Percentiles rank a stretch among this genome's conserved stretches.
These are phyloP conservation scores for Balanococcus diminutus DNA, from an alignment of 2,888 invertebrate genomes.

Conservation along the genomic window DNA sequence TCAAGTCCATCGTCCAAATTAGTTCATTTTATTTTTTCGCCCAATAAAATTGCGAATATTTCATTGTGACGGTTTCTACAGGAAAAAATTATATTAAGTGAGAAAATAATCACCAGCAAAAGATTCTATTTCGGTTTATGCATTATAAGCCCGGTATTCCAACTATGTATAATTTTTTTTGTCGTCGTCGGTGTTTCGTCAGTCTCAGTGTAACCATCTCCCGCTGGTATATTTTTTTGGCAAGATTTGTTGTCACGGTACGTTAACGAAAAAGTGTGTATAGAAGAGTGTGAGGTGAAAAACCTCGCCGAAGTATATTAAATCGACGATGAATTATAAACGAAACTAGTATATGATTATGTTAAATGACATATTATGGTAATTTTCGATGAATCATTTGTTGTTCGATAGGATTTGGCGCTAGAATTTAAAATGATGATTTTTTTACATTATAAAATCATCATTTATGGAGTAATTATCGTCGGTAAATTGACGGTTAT, in stretches of 20 bases:
- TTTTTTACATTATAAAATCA: background rate
- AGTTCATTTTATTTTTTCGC: background rate
- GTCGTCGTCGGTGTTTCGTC: background rate
- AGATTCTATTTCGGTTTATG: background rate
- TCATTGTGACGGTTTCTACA: background rate
- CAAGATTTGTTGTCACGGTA: slow-evolving; percentile 31
- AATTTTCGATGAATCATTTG: background rate
- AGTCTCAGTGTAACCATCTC: slow-evolving; percentile 12
- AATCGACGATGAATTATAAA: slow-evolving; percentile 3
- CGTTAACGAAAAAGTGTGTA: background rate
- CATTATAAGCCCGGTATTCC: background rate
- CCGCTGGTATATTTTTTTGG: slow-evolving; percentile 21
- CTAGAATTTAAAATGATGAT: background rate
- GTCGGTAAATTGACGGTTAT: background rate
- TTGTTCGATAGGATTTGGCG: background rate
- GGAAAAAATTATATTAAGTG: background rate
- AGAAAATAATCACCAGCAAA: background rate
- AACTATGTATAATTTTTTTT: background rate
- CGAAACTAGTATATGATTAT: background rate
- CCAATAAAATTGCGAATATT: background rate
- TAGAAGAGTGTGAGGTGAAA: background rate
- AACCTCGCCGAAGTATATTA: background rate
- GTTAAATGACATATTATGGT: slow-evolving; percentile 2
- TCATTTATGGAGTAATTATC: background rate
- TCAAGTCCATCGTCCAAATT: background rate